Percentiles rank a stretch among this genome's conserved stretches.
These are phyloP conservation scores for Meiosimyza platycephala DNA, from an alignment of 2,888 invertebrate species.

Conservation along the genomic window DNA sequence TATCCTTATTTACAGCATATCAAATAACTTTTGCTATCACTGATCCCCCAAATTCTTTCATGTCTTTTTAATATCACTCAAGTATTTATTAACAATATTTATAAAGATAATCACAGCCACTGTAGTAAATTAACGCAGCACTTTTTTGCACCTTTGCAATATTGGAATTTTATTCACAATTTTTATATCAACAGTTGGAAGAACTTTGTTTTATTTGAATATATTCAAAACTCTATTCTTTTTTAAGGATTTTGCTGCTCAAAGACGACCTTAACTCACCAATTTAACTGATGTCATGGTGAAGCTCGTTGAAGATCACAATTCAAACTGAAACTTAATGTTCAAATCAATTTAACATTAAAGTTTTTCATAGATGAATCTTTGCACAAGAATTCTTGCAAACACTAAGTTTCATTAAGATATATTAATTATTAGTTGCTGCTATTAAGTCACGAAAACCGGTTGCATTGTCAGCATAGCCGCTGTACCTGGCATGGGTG, in stretches of 20 bases:
- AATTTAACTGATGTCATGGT: slow-evolving; percentile 59
- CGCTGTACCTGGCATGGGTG: too few species aligned
- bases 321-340: slow-evolving; percentile 54
- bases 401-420: slow-evolving; percentile 1
- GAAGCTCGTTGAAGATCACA: slow-evolving; percentile 56
- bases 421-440: slow-evolving; percentile 32
- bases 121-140: too few species aligned
- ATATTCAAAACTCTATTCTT: not conserved
- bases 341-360: slow-evolving; percentile 43
- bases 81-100: too few species aligned
- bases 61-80: too few species aligned
- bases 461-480: slow-evolving; percentile 30
- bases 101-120: too few species aligned
- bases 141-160: too few species aligned
- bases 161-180: too few species aligned
- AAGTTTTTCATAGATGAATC: slow-evolving; percentile 34
- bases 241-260: not conserved
- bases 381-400: slow-evolving; percentile 40
- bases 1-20: too few species aligned
- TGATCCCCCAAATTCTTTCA: too few species aligned
- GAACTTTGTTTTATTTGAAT: too few species aligned
- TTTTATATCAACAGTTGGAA: too few species aligned
- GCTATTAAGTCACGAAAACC: slow-evolving; percentile 40
- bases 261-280: slow-evolving; percentile 49
- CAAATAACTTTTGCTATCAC: too few species aligned